Evolutionary conservation across 2,888 invertebrate species (phyloP), one percentile per base, ranked within the genome.

Genomic region (Dorcus parallelipipedus): DNA sequence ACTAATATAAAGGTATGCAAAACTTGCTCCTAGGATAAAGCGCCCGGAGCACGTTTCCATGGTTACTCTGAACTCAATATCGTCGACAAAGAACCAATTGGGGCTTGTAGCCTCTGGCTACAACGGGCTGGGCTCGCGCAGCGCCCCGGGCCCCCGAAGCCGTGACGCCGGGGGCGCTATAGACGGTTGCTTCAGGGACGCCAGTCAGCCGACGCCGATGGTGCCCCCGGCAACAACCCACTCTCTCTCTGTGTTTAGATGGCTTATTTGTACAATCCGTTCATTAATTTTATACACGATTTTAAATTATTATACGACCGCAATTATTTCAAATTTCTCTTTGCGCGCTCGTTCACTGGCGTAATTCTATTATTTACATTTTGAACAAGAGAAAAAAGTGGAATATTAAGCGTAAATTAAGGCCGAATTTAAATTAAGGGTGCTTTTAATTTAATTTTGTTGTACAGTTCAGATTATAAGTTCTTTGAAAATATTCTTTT

Each of bases 21-120:
- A 64, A 64, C 60, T 62, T 56, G 64, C 64, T 64, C 56, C 60
- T 60, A 62, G 64, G 64, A 62, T 61, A 62, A 58, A 64, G 14
- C 58, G 70, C 67, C 68, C 59, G 63, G 56, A 61, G 69, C 67
- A 59, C 63, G 72, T 75, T 67, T 65, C 74, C 72, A 74, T 73
- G 72, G 73, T 67, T 65, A 75, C 71, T 67, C 63, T 63, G 67
- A 73, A 74, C 73, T 73, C 73, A 71, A 73, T 73, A 73, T 73
- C 73, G 70, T 73, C 72, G 69, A 71, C 73, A 73, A 70, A 73
- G 72, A 73, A 73, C 71, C 71, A 72, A 72, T 73, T 71, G 71
- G 66, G 65, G 66, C 63, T 62, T 56, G 54, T 58, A 62, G 55
- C 61, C 58, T 23, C 45, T 17, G 60, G 63, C 56, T 33, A 39